A percentile compares a stretch with the other conserved stretches of the same genome.
Evolutionary conservation across 2,113 vertebrate species (phyloP).

Genomic region (Recurvirostra avosetta): DNA sequence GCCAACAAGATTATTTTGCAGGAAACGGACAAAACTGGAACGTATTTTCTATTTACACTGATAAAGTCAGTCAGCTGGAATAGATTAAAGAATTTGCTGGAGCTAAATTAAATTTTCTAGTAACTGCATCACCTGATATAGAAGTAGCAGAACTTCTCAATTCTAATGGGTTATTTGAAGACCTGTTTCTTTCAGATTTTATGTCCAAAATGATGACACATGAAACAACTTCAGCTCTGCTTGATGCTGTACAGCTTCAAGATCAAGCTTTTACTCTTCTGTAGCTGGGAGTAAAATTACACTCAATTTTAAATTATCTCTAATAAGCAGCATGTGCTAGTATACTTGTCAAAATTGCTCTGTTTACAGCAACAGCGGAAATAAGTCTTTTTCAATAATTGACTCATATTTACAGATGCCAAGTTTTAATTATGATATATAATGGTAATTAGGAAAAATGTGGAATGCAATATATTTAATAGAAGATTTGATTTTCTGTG

Average conservation of each 20-base stretch:
- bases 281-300: background rate
- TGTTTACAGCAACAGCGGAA: background rate
- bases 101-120: conserved; percentile 67
- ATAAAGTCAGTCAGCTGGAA: conserved; percentile 53
- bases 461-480: background rate
- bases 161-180: background rate
- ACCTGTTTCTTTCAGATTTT: background rate
- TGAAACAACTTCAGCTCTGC: background rate
- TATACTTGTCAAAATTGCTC: background rate
- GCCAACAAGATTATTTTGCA: background rate
- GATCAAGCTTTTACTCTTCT: background rate
- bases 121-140: conserved; percentile 55
- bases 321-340: background rate
- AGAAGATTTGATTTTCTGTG: background rate
- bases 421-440: background rate
- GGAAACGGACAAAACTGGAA: background rate
- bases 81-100: conserved; percentile 59
- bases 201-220: background rate
- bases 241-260: background rate
- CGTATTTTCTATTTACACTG: conserved; percentile 40
- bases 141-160: conserved; percentile 24
- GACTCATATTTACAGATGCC: background rate
- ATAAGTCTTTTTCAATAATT: background rate
- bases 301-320: background rate
- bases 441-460: background rate